Base-by-base conservation (phyloP, 1,140 invertebrate genomes). In the Anoplophora glabripennis region DNA sequence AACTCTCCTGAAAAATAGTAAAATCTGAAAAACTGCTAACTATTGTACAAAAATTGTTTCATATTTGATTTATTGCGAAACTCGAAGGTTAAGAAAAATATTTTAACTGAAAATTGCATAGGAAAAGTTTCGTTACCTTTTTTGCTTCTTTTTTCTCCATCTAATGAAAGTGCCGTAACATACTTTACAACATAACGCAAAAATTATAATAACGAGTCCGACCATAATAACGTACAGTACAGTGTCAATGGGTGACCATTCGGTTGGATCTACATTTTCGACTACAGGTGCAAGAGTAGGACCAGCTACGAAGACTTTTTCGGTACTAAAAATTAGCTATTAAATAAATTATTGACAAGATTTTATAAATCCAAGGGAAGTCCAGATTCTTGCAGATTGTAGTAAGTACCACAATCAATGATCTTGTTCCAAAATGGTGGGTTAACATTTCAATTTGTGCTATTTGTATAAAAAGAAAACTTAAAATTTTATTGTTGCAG, bases 161-260 rank as follows among this genome's bases (percentile, higher is more conserved):
- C 52, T 35, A 11, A 34, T 15, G 12, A 56, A 45, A 17, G 28
- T 48, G 49, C 36, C 37, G 33, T 28, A 64, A 2, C 53, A 47
- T 11, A 63, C 1, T 55, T 61, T 63, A 10, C 62, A 15, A 54
- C 53, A 59, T 36, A 72, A 37, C 1, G 53, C 61, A 18, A 65
- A 1, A n/a, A 57, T 61, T 21, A 63, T 56, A n/a, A 69, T 40
- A 3, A 57, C 17, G 15, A 72, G 44, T 37, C 41, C 54, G 3
- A 64, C 14, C 17, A 63, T 53, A 10, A 68, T 12, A 8, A 58
- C 49, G 36, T 60, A 67, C 21, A 67, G 60, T 36, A 74, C 57
- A 10, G 65, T 68, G 60, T 73, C 72, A 11, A 70, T 48, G 7
- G 61, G 51, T 57, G 49, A 52, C 60, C 66, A 73, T 54, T 61